These are phyloP conservation scores for Microchirus variegatus DNA, from an alignment of 2,797 vertebrate genomes.

Conservation along the genomic window DNA sequence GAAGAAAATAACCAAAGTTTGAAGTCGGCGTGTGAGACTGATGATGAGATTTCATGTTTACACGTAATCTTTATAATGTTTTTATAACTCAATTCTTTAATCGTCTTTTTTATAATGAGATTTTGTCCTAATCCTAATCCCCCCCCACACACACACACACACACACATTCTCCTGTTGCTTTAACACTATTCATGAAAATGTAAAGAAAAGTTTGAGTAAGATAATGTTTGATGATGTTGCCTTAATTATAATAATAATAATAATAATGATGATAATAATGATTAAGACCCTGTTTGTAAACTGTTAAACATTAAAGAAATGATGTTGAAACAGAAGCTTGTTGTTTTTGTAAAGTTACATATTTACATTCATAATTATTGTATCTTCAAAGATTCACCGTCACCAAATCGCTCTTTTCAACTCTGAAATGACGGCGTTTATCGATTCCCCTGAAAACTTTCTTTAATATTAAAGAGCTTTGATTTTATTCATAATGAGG, in stretches of 20 bases:
- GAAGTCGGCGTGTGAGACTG: too few relatives aligned
- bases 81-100: constrained; percentile 16
- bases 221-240: constrained; percentile 23
- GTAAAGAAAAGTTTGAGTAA: constrained; percentile 25
- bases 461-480: too few relatives aligned
- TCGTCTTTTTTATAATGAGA: constrained; percentile 27
- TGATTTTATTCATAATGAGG: too few relatives aligned
- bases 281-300: constrained; percentile 25
- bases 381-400: too few relatives aligned
- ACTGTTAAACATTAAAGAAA: too few relatives aligned
- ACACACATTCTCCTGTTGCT: constrained; percentile 8
- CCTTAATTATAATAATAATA: constrained; percentile 29
- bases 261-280: constrained; percentile 24
- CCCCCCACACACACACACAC: too few relatives aligned
- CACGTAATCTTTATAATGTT: constrained; percentile 18
- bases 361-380: too few relatives aligned
- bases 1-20: too few relatives aligned
- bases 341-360: too few relatives aligned
- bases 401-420: background rate
- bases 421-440: background rate
- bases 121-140: background rate
- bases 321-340: constrained; percentile 5
- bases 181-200: constrained; percentile 16
- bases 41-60: constrained; percentile 27
- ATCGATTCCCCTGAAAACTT: too few relatives aligned